phyloP scores from a whole-genome alignment of 2,113 vertebrate species.

The Nothobranchius kuhntae region DNA sequence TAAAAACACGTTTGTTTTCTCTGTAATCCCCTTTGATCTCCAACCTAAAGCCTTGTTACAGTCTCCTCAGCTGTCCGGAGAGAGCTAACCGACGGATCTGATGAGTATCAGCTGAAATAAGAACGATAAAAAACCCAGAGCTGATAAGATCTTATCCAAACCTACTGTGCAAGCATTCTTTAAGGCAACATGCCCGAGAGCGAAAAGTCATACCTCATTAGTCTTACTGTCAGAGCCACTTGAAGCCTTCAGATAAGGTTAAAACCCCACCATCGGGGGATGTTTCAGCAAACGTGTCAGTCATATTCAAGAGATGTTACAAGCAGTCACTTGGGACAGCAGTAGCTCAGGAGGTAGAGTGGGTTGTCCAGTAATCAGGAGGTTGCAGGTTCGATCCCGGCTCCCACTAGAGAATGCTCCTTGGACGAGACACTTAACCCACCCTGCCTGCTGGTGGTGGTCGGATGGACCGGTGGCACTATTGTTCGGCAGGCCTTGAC shows the following conservation, averaged over 20 bases:
- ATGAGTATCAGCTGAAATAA: slow-evolving; percentile 52
- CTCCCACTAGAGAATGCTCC: too few species aligned
- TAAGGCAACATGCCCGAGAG: slow-evolving; percentile 45
- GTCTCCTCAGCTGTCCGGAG: slow-evolving; percentile 21
- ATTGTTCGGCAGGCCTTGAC: too few species aligned
- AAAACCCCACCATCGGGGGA: slow-evolving; percentile 6
- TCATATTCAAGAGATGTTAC: neutral
- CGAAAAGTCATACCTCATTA: slow-evolving; percentile 43
- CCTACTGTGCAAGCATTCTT: slow-evolving; percentile 41
- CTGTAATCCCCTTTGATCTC: neutral
- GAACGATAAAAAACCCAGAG: slow-evolving; percentile 41
- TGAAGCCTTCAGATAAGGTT: slow-evolving; percentile 2
- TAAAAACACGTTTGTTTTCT: neutral
- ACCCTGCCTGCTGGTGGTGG: too few species aligned
- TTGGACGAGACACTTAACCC: too few species aligned
- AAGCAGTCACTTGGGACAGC: neutral
- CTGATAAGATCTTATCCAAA: slow-evolving; percentile 58
- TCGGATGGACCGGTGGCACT: too few species aligned
- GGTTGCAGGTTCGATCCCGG: too few species aligned
- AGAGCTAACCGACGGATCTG: slow-evolving; percentile 23
- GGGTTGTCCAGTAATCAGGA: too few species aligned
- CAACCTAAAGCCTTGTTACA: slow-evolving; percentile 9
- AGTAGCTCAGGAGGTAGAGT: too few species aligned
- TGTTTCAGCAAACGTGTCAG: slow-evolving; percentile 1
- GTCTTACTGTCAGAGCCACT: slow-evolving; percentile 46